Base-by-base conservation (phyloP, 2,888 invertebrate genomes). In the Xestia c-nigrum region DNA sequence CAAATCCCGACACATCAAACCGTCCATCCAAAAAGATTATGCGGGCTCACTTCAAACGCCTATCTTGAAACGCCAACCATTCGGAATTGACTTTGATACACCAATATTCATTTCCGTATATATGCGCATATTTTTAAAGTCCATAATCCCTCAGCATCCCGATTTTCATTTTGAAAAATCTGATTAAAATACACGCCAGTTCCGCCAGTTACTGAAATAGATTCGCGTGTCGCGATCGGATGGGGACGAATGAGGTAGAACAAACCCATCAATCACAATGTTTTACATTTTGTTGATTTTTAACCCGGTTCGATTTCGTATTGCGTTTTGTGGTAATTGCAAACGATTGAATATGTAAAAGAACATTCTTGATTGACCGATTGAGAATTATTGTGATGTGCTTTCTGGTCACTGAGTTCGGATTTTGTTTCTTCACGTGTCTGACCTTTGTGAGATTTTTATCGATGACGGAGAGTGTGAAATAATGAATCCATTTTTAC, bases 181-280 rank as follows among this genome's bases (percentile, higher is more conserved):
- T 72, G 86, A 89, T 91, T 89, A 89, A 90, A 92, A 90, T 86
- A 87, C 87, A 85, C 78, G 77, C 74, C 84, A 85, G 86, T 86
- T 88, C 85, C 78, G 77, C 74, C 84, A 85, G 86, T 86, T 88
- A 86, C 89, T 88, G 89, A 90, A 90, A 93, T 89, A 90, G 89
- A 90, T 90, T 89, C 80, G 80, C 79, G 84, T 84, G 80, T 85
- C 88, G 75, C 86, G 87, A 89, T 88, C 89, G 89, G 88, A 90
- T 89, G 87, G 83, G 83, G 87, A 88, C 86, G 90, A 91, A 91
- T 90, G 91, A 90, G 89, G 84, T 88, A 90, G 91, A 92, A 92
- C 91, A 92, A 92, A 90, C 87, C 86, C 84, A 92, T 92, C 91
- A 88, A 90, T 91, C 91, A 90, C 84, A 87, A 81, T 83, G 84